phyloP scores from a whole-genome alignment of 2,888 invertebrate species.

The Chorisops tibialis region DNA sequence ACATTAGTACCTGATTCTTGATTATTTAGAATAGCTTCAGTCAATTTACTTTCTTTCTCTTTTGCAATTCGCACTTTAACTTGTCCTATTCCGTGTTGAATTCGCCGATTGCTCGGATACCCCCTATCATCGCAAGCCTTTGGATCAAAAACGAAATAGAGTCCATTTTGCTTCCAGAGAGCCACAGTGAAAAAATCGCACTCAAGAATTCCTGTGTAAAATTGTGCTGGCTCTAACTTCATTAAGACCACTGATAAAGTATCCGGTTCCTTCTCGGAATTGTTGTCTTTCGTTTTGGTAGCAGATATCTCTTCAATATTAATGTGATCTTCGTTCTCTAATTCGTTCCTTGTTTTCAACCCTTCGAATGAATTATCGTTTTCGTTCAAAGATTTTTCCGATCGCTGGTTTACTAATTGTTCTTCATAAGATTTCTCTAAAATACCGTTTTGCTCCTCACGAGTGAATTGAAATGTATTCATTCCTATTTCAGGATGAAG shows the following conservation, averaged over 20 bases:
- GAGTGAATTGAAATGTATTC: conserved; percentile 33
- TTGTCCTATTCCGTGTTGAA: conserved; percentile 40
- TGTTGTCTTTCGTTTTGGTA: not conserved
- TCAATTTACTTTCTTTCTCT: not conserved
- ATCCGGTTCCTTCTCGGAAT: not conserved
- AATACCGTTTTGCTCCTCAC: conserved; percentile 15
- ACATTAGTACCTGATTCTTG: not conserved
- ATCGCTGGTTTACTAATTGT: not conserved
- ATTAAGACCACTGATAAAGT: not conserved
- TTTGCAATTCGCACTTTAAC: conserved; percentile 38
- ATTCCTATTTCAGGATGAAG: conserved; percentile 33
- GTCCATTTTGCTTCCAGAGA: conserved; percentile 57
- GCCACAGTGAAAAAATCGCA: conserved; percentile 43
- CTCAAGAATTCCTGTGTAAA: conserved; percentile 31
- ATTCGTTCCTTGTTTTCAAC: too few relatives aligned
- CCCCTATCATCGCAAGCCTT: conserved; percentile 60
- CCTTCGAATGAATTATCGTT: too few relatives aligned
- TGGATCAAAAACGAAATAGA: conserved; percentile 60
- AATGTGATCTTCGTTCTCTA: not conserved
- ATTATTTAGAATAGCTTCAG: not conserved
- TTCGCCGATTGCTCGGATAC: conserved; percentile 38
- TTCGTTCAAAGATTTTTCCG: too few relatives aligned
- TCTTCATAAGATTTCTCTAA: not conserved
- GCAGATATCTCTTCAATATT: not conserved
- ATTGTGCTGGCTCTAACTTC: not conserved